Evolutionary conservation across 2,888 invertebrate genomes (phyloP), one percentile per base, ranked within the genome.

Genomic region (Hipparchia semele): DNA sequence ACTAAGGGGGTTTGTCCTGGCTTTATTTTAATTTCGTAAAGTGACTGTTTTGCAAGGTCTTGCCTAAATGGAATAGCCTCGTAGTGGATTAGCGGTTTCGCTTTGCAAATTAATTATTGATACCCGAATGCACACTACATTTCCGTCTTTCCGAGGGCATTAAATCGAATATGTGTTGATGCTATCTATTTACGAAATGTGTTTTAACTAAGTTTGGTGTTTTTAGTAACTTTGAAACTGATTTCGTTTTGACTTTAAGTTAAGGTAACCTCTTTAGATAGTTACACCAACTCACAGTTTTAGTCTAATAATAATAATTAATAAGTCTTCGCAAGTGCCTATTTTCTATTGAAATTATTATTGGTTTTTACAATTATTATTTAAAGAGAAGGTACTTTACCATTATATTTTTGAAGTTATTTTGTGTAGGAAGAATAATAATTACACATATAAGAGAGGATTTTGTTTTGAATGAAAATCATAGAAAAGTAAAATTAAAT

Each of bases 11-110:
- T 88, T 91, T 86, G 87, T 84, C 83, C 84, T 82, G 84, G 88
- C 86, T 90, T 91, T 89, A 91, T 92, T 93, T 92, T 92, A 93
- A 93, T 94, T 92, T 91, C 83, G 88, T 88, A 88, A 93, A 94
- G 94, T 93, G 91, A 87, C 89, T 88, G 86, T 89, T 92, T 91
- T 88, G 91, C 88, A 89, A 89, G 89, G 86, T 89, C 84, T 86
- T 82, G 84, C 82, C 81, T 81, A 82, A 87, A 85, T 83, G 77
- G 74, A 75, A 77, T 78, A 78, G 73, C 79, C 83, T 84, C 82
- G 83, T 82, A 82, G 82, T 83, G 83, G 82, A 80, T 82, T 79
- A 82, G 77, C 72, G 76, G 76, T 73, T 77, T 77, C 75, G 69
- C 74, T 77, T 77, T 77, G 76, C 75, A 76, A 76, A 75, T 76